Base-by-base conservation (phyloP, 2,888 invertebrate species). In the Folsomia candida region DNA sequence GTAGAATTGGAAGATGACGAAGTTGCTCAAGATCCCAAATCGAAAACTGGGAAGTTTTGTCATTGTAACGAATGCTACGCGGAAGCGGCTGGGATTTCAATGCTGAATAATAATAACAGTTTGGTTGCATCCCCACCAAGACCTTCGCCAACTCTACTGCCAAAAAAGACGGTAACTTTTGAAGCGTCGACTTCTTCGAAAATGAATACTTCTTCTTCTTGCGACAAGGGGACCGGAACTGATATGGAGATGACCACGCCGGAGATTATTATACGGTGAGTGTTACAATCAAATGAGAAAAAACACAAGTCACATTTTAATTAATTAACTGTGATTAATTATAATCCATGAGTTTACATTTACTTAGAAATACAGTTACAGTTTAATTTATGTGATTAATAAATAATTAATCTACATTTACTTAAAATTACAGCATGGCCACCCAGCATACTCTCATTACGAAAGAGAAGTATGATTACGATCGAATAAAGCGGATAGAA, bases 31-130 rank as follows among this genome's bases (percentile, higher is more conserved):
- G 75, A 76, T 6, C 9, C 27, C 2, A 26, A 28, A 62, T 62
- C 25, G 24, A 76, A 75, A 62, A 26, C 51, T 1, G 64, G 72
- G 28, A 68, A 73, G 11, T 74, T 76, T 59, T 79, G 79, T 64
- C 71, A 70, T 22, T 79, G 79, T 67, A 75, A 72, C 4, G 79
- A 79, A 29, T 79, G 79, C 37, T 78, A 78, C 57, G 68, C 71
- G 9, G 79, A 79, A 51, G 75, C 75, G 25, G 74, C 74, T 22
- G 78, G 78, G 22, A 29, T 69, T 11, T 25, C 51, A 59, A 37
- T 65, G 54, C 54, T 27, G 27, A 47, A 22, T 54, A 60, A 47
- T 1, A 22, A 20, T 58, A 57, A n/a, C n/a, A 29, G 67, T 11
- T 25, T 28, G 24, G 37, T 54, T 20, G 25, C 18, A 24, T 6